Conservation (phyloP, 2,888 invertebrate genomes). For the Koerneria pararmatus region DNA sequence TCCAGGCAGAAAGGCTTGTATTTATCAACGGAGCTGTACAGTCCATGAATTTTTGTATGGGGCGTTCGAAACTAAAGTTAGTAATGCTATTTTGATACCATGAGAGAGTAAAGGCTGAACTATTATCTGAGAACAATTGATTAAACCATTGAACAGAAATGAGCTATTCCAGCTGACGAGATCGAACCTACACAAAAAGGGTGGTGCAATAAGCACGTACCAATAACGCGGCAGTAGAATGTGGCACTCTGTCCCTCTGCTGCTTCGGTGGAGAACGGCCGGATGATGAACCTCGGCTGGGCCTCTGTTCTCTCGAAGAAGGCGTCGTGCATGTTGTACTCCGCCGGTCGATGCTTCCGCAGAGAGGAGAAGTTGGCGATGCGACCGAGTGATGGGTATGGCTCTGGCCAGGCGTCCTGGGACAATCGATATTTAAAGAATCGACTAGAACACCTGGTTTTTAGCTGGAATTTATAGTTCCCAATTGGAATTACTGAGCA, state of each 20-base stretch:
- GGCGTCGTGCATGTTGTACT: constrained; percentile 91
- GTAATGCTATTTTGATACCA: too few species aligned
- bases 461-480: too few species aligned
- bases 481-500: too few species aligned
- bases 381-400: constrained; percentile 87
- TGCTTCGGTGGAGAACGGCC: constrained; percentile 85
- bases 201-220: constrained; percentile 9
- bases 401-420: constrained; percentile 66
- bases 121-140: too few species aligned
- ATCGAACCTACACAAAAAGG: neutral
- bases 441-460: too few species aligned
- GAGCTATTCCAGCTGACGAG: neutral
- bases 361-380: constrained; percentile 94
- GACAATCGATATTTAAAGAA: constrained; percentile 19
- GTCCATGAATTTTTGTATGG: too few species aligned
- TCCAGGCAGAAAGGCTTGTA: too few species aligned
- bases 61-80: too few species aligned
- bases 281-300: constrained; percentile 88
- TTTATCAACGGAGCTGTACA: too few species aligned
- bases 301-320: constrained; percentile 72
- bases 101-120: too few species aligned
- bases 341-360: constrained; percentile 87
- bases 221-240: constrained; percentile 90
- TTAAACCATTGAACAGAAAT: neutral
- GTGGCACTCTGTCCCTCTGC: constrained; percentile 95